Conservation (phyloP, 2,113 vertebrate genomes). For the Rynchops niger region DNA sequence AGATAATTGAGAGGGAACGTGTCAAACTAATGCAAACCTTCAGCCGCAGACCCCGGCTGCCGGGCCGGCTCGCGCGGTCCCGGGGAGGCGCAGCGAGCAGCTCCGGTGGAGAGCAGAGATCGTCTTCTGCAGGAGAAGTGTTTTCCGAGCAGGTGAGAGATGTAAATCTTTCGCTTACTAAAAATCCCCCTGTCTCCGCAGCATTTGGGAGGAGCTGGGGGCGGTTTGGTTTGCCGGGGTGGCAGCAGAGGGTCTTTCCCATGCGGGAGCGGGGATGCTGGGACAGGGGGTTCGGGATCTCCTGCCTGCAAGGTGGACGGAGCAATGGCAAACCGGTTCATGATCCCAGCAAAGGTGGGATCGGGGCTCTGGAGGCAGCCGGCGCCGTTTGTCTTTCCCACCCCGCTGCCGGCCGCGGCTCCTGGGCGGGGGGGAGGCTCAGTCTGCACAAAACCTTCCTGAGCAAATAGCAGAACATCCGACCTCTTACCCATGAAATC, state of each 20-base stretch:
- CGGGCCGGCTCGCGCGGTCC: background rate
- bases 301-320: background rate
- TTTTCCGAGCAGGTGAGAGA: background rate
- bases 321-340: background rate
- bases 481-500: constrained; percentile 14
- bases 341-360: fast-evolving
- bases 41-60: background rate
- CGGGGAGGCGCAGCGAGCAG: background rate
- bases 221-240: background rate
- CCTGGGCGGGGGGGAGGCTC: fast-evolving
- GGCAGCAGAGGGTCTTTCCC: background rate
- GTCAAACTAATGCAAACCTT: background rate
- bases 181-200: background rate
- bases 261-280: background rate
- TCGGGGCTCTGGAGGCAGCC: background rate
- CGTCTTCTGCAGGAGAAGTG: background rate
- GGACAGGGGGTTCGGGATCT: background rate
- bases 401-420: fast-evolving
- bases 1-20: background rate
- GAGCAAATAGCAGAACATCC: background rate
- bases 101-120: background rate
- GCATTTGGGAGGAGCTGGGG: background rate
- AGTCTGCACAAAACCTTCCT: background rate
- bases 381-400: background rate
- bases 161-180: background rate